Evolutionary conservation across 2,113 vertebrate genomes (phyloP).

Genomic region (Mustela lutreola): DNA sequence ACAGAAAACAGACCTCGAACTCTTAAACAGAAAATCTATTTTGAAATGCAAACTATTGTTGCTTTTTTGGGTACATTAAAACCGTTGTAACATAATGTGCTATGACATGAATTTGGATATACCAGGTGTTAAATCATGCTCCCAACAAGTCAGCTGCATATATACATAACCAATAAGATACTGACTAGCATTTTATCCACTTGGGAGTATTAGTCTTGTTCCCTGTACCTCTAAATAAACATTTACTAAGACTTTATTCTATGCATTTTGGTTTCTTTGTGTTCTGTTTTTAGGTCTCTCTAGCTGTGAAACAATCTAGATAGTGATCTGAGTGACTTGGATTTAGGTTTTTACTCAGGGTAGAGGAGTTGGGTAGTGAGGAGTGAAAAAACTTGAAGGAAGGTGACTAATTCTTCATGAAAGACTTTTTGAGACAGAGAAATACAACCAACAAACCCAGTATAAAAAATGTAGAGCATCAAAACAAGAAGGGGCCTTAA

Average conservation of each 20-base stretch:
- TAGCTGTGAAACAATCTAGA: conserved; percentile 47
- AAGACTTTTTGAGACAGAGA: conserved; percentile 48
- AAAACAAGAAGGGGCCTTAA: neutral
- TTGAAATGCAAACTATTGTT: conserved; percentile 65
- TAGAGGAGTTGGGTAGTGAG: conserved; percentile 9
- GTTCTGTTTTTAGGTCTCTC: conserved; percentile 35
- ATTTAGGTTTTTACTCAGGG: conserved; percentile 60
- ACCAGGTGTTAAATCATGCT: conserved; percentile 58
- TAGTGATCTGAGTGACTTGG: conserved; percentile 52
- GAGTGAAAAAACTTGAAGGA: conserved; percentile 29
- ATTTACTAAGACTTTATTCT: conserved; percentile 19
- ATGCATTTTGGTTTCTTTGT: conserved; percentile 46
- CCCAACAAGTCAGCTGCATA: conserved; percentile 37
- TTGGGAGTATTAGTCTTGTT: conserved; percentile 39
- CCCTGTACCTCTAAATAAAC: conserved; percentile 40
- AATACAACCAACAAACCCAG: neutral
- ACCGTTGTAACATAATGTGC: conserved; percentile 43
- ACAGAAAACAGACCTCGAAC: conserved; percentile 65
- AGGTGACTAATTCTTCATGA: conserved; percentile 1
- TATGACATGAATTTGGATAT: conserved; percentile 60
- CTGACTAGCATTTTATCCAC: conserved; percentile 23
- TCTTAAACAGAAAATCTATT: conserved; percentile 57
- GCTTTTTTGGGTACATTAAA: conserved; percentile 49
- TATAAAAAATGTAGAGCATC: conserved; percentile 6
- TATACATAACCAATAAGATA: conserved; percentile 54